phyloP scores from a whole-genome alignment of 2,888 invertebrate genomes.

The Drosophila multiciliata region DNA sequence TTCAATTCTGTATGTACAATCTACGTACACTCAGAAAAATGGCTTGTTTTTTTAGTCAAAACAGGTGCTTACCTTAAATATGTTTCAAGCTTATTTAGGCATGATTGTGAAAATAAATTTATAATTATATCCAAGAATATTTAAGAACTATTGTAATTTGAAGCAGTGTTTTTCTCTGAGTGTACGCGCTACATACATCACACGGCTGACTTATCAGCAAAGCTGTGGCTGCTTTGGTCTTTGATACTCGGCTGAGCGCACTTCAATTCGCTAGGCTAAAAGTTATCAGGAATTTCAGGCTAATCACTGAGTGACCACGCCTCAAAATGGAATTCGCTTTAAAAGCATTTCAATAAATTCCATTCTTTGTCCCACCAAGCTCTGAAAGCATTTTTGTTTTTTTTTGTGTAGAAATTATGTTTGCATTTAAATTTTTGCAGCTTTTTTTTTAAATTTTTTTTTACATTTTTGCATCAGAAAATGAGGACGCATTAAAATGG shows the following conservation, averaged over 20 bases:
- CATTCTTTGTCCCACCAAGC: background rate
- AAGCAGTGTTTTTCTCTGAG: background rate
- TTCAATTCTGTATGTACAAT: background rate
- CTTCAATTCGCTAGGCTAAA: slow-evolving; percentile 11
- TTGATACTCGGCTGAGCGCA: slow-evolving; percentile 3
- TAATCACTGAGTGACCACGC: slow-evolving; percentile 24
- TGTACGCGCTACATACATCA: slow-evolving; percentile 8
- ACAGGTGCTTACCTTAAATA: background rate
- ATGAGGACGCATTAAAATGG: slow-evolving; percentile 60
- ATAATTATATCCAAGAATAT: background rate
- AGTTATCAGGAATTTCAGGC: slow-evolving; percentile 22
- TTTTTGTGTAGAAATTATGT: slow-evolving; percentile 10
- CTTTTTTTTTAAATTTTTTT: slow-evolving; percentile 18
- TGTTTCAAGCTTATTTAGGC: background rate
- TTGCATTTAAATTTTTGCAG: slow-evolving; percentile 15
- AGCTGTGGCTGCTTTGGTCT: background rate
- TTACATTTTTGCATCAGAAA: slow-evolving; percentile 45
- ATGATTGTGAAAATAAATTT: background rate
- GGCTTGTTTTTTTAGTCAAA: background rate
- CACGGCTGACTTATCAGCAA: slow-evolving; percentile 14
- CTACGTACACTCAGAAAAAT: background rate
- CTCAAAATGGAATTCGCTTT: slow-evolving; percentile 19
- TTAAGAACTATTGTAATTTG: background rate
- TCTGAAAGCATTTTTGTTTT: background rate
- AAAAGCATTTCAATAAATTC: slow-evolving; percentile 26